These are phyloP conservation scores for Enteromius unitaeniatus DNA, from an alignment of 2,797 vertebrate genomes.

Conservation along the genomic window DNA sequence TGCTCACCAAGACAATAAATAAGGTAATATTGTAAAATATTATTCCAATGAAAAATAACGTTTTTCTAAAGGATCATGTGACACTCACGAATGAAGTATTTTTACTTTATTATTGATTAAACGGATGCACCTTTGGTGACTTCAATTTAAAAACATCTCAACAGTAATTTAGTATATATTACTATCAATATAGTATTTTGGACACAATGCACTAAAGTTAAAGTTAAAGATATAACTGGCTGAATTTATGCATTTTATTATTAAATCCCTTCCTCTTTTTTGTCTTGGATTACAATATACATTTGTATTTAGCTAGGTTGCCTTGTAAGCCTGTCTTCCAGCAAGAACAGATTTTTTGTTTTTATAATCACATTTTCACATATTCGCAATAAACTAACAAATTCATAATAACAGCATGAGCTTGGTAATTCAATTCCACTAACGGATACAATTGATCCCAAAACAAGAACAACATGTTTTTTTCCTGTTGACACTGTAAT, in stretches of 20 bases:
- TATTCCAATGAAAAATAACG: background rate
- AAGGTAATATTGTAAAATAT: too few species aligned
- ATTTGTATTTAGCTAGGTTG: background rate
- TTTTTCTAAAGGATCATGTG: background rate
- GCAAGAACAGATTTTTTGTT: background rate
- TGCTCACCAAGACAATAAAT: background rate
- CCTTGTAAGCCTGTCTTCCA: background rate
- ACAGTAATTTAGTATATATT: too few species aligned
- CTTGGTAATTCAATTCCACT: slow-evolving; percentile 13
- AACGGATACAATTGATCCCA: slow-evolving; percentile 50
- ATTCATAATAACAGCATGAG: slow-evolving; percentile 3
- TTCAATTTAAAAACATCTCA: too few species aligned
- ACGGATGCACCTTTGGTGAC: too few species aligned
- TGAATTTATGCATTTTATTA: background rate
- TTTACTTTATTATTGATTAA: too few species aligned
- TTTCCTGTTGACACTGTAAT: slow-evolving; percentile 59
- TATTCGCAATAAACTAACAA: background rate
- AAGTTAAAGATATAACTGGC: background rate
- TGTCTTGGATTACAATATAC: background rate
- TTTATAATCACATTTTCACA: slow-evolving; percentile 31
- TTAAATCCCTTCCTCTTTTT: background rate
- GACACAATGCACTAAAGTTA: too few species aligned
- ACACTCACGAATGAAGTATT: too few species aligned
- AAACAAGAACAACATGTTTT: slow-evolving; percentile 41
- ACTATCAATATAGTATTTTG: too few species aligned